Conservation (phyloP, 2,797 vertebrate genomes). For the Meriones psammophilus region DNA sequence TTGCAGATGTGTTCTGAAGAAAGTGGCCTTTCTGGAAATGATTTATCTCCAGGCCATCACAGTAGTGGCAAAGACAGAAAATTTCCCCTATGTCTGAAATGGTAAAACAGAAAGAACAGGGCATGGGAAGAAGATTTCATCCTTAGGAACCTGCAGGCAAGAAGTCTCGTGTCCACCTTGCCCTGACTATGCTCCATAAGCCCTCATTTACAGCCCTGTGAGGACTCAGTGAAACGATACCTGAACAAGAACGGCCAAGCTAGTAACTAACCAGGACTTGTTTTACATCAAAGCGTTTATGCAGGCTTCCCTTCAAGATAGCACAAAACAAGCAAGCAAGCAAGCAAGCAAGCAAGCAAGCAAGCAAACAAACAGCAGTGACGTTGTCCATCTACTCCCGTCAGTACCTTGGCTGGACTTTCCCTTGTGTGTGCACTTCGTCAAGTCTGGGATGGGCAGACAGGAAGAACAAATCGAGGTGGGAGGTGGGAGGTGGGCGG, state of each 20-base stretch:
- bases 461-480: neutral
- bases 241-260: neutral
- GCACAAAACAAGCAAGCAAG: neutral
- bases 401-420: too few relatives aligned
- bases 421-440: neutral
- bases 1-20: neutral
- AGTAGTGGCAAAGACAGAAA: neutral
- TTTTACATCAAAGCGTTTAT: neutral
- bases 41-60: neutral
- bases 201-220: neutral
- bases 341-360: neutral
- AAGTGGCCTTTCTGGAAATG: neutral
- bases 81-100: neutral
- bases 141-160: neutral
- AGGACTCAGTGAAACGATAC: neutral
- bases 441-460: neutral
- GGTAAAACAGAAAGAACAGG: neutral
- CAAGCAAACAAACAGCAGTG: neutral
- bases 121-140: neutral
- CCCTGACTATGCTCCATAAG: neutral
- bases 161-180: neutral
- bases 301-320: neutral
- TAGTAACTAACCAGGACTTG: neutral
- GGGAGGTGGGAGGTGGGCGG: neutral
- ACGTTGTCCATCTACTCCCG: neutral